Conservation (phyloP, 2,113 vertebrate genomes). For the Arvicanthis niloticus region DNA sequence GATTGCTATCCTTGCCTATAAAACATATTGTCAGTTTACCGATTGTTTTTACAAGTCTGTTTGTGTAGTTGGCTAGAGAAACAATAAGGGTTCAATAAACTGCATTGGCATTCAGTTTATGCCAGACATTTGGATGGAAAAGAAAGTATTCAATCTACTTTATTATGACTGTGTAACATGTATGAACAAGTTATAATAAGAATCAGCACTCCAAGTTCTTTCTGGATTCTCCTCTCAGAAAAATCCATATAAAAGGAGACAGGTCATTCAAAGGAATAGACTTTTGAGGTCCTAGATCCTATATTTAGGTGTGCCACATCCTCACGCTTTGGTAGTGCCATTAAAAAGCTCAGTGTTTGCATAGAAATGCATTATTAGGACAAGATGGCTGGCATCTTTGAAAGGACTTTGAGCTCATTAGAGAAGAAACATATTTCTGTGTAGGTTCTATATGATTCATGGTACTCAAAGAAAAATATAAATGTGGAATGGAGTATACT, state of each 20-base stretch:
- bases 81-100: conserved; percentile 28
- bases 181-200: conserved; percentile 64
- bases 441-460: conserved; percentile 31
- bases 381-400: neutral
- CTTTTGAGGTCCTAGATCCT: neutral
- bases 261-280: neutral
- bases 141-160: conserved; percentile 30
- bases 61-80: conserved; percentile 40
- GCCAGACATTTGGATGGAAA: conserved; percentile 31
- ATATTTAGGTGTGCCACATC: neutral
- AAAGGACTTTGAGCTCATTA: conserved; percentile 18
- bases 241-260: conserved; percentile 17
- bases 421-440: conserved; percentile 22
- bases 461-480: neutral
- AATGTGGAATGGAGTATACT: neutral
- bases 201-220: conserved; percentile 33
- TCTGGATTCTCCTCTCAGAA: neutral
- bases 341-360: neutral
- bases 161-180: conserved; percentile 52
- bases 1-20: conserved; percentile 4
- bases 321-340: neutral
- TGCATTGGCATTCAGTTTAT: conserved; percentile 46
- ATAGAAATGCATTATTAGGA: conserved; percentile 29
- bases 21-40: conserved; percentile 38
- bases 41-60: conserved; percentile 31